Percentiles rank a stretch among this genome's conserved stretches.
phyloP scores from a whole-genome alignment of 2,888 invertebrate genomes.

The Spodoptera picta region DNA sequence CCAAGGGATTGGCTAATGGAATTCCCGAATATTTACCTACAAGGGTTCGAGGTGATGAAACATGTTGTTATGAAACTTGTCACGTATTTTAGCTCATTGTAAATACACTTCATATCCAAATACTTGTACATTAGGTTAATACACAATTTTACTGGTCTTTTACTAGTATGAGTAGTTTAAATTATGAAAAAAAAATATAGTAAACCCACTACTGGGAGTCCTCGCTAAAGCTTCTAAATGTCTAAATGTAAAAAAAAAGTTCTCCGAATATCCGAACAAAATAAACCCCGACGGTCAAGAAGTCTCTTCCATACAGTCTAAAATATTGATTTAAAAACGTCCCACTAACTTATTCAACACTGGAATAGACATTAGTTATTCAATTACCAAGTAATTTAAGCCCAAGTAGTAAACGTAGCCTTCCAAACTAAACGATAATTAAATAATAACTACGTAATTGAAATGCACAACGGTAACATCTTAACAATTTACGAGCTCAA shows the following conservation, averaged over 20 bases:
- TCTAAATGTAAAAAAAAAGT: too few species aligned
- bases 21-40: conserved; percentile 70
- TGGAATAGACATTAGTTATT: neutral
- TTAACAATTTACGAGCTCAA: conserved; percentile 78
- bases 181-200: too few species aligned
- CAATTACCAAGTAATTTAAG: neutral
- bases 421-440: conserved; percentile 48
- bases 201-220: too few species aligned
- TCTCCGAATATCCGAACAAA: too few species aligned
- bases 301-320: too few species aligned
- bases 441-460: conserved; percentile 74
- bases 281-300: too few species aligned
- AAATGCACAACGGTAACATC: conserved; percentile 77
- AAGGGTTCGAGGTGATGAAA: conserved; percentile 57
- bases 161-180: too few species aligned
- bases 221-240: too few species aligned
- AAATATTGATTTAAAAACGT: too few species aligned
- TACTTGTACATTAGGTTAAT: too few species aligned
- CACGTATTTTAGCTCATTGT: conserved; percentile 31
- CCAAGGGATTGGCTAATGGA: conserved; percentile 76
- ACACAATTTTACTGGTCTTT: too few species aligned
- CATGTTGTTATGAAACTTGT: conserved; percentile 47
- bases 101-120: conserved; percentile 45
- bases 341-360: too few species aligned
- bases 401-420: neutral